Conservation (phyloP, 1,140 invertebrate genomes). For the Zaprionus vittiger region DNA sequence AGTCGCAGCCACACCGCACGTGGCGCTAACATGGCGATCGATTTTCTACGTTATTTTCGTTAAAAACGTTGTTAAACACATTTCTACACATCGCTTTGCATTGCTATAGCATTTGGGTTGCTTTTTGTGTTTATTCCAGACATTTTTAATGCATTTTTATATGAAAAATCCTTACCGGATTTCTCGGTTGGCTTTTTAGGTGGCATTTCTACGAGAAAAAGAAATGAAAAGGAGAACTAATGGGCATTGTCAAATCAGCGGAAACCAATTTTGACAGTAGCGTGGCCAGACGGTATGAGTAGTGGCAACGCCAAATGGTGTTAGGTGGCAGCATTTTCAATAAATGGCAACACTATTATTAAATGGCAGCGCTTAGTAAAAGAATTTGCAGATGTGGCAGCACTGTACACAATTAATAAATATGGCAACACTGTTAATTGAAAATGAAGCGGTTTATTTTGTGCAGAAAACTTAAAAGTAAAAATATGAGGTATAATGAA, state of each 20-base stretch:
- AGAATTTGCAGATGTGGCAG: constrained; percentile 8
- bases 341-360: background rate
- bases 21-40: constrained; percentile 50
- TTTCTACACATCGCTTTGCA: constrained; percentile 12
- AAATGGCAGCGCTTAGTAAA: constrained; percentile 5
- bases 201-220: constrained; percentile 87
- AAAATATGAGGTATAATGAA: background rate
- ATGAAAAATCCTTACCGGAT: constrained; percentile 86
- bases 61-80: constrained; percentile 40
- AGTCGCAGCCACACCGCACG: constrained; percentile 60
- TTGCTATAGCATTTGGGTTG: constrained; percentile 40
- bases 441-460: constrained; percentile 15
- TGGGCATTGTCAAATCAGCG: constrained; percentile 76
- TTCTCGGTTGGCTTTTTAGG: constrained; percentile 88
- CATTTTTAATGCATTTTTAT: constrained; percentile 63
- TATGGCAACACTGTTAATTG: constrained; percentile 8
- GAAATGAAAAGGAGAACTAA: constrained; percentile 83
- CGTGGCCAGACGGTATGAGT: constrained; percentile 44
- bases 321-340: background rate
- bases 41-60: constrained; percentile 37
- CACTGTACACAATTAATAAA: background rate
- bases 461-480: background rate
- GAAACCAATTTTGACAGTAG: constrained; percentile 66
- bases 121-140: constrained; percentile 44
- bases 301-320: constrained; percentile 20